Evolutionary conservation across 2,113 vertebrate genomes (phyloP).

Genomic region (Chamaea fasciata): DNA sequence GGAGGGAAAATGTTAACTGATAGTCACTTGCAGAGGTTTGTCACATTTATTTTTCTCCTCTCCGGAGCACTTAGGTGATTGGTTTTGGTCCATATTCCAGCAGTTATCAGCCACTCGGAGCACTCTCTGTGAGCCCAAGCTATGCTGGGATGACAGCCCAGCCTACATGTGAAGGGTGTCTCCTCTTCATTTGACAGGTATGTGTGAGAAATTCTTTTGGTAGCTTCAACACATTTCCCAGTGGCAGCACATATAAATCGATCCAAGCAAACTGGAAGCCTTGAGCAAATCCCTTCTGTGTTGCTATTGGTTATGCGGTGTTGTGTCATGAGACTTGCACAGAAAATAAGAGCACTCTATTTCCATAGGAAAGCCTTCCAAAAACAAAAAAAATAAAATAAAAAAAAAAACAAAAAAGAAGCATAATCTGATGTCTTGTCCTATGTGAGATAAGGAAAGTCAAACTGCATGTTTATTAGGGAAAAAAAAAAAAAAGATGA

Average conservation of each 20-base stretch:
- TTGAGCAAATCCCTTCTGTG: slow-evolving; percentile 39
- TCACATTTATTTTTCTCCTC: slow-evolving; percentile 41
- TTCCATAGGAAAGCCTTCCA: slow-evolving; percentile 75
- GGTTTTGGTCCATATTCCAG: slow-evolving; percentile 16
- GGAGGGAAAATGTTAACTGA: not conserved
- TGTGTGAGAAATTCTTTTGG: slow-evolving; percentile 9
- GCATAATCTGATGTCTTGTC: slow-evolving; percentile 61
- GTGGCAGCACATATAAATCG: not conserved
- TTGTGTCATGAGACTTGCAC: slow-evolving; percentile 55
- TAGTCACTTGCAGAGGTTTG: slow-evolving; percentile 13
- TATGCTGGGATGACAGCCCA: not conserved
- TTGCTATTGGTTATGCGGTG: slow-evolving; percentile 15
- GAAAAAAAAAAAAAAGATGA: not conserved
- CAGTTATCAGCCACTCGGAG: not conserved
- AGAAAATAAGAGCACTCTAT: slow-evolving; percentile 62
- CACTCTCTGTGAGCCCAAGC: not conserved
- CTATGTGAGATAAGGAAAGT: slow-evolving; percentile 68
- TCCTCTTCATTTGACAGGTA: not conserved
- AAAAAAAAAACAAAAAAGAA: not conserved
- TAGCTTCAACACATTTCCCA: slow-evolving; percentile 21
- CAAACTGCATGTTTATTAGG: slow-evolving; percentile 71
- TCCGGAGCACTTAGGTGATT: slow-evolving; percentile 28
- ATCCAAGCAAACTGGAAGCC: slow-evolving; percentile 27
- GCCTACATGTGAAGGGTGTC: not conserved
- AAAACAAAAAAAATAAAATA: not conserved